Evolutionary conservation across 1,140 invertebrate species (phyloP).

Genomic region (Eriocheir sinensis): DNA sequence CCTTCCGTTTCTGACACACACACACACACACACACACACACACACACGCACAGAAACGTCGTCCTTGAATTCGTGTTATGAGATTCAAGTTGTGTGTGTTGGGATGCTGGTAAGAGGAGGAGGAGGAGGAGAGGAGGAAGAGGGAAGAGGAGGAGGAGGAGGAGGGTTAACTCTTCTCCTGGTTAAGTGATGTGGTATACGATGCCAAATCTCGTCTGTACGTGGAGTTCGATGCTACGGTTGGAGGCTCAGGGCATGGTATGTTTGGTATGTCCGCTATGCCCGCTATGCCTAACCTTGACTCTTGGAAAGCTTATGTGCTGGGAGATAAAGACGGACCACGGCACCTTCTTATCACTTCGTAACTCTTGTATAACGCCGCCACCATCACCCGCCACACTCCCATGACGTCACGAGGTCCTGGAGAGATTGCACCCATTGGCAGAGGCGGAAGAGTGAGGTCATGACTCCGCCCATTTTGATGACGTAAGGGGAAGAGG

Average conservation of each 20-base stretch:
- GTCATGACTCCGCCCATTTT: constrained; percentile 42
- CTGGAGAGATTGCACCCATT: not conserved
- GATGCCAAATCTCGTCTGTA: no score
- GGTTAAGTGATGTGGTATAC: no score
- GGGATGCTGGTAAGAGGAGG: not conserved
- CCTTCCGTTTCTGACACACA: not conserved
- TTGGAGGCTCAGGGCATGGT: not conserved
- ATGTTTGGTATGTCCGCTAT: no score
- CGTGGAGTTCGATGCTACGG: no score
- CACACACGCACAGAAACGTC: constrained; percentile 43
- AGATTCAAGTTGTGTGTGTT: not conserved
- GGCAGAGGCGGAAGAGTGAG: constrained; percentile 52
- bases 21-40: constrained; percentile 40
- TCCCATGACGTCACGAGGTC: not conserved
- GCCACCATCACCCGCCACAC: not conserved
- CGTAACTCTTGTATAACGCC: not conserved
- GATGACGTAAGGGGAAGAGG: constrained; percentile 35
- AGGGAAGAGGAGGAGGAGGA: not conserved
- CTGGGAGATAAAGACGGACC: not conserved
- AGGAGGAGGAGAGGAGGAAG: not conserved
- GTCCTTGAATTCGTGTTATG: not conserved
- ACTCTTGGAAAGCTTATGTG: no score
- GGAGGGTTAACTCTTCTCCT: not conserved
- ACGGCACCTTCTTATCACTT: not conserved
- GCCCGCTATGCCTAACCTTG: no score